phyloP scores from a whole-genome alignment of 2,888 invertebrate genomes.

The Noctua fimbriata region DNA sequence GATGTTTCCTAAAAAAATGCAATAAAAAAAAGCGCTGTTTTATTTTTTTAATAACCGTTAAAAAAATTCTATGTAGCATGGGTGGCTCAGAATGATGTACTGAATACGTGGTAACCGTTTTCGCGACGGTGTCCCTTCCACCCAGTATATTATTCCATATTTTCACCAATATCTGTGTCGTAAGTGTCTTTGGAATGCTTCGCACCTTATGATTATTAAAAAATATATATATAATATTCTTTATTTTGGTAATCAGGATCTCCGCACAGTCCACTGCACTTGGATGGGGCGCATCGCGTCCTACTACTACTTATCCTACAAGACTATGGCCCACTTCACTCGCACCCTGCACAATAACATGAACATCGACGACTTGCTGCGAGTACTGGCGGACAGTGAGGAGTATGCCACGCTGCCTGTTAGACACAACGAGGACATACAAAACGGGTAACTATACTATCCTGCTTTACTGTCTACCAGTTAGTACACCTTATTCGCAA shows the following conservation, averaged over 20 bases:
- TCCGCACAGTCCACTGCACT: conserved; percentile 91
- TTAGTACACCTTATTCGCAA: conserved; percentile 92
- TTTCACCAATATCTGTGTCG: background rate
- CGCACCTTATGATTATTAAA: no score
- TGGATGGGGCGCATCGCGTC: conserved; percentile 98
- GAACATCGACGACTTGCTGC: conserved; percentile 93
- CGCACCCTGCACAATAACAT: conserved; percentile 92
- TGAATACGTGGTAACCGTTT: no score
- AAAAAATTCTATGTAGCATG: no score
- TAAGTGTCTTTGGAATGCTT: background rate
- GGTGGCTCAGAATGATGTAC: no score
- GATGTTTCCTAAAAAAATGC: no score
- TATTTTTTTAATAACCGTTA: no score
- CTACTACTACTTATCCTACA: conserved; percentile 98
- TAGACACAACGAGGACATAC: conserved; percentile 98
- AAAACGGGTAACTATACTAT: conserved; percentile 93
- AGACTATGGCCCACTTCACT: conserved; percentile 96
- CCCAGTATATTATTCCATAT: background rate
- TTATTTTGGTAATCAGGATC: conserved; percentile 86
- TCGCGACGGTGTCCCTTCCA: no score
- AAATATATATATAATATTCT: background rate
- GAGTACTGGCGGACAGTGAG: conserved; percentile 95
- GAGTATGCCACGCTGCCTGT: conserved; percentile 99
- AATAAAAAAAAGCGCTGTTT: no score
- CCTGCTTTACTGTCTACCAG: background rate